Base-by-base conservation (phyloP, 1,140 invertebrate species). In the Aphelinus certus region DNA sequence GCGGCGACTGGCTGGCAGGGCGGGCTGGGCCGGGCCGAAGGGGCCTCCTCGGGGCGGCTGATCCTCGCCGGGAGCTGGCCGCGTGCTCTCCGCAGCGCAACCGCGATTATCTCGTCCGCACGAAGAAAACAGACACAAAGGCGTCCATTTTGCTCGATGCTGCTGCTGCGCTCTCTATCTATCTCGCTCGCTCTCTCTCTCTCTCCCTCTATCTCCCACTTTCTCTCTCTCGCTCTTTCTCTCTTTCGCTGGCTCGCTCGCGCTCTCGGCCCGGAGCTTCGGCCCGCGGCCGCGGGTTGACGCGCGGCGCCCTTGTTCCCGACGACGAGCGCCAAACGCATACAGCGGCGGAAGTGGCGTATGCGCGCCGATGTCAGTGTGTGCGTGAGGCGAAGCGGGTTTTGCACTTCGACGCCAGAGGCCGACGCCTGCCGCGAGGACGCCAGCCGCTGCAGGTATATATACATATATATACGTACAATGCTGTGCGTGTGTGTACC, bases 61-160 rank as follows among this genome's bases (percentile, higher is more conserved):
- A 26, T 26, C 26, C 26, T 10, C 70, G 42, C 48, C 42, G 49
- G 57, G 42, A n/a, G 53, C 53, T 57, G 26, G 62, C 51, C 48
- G 45, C 10, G 45, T 55, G 71, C 71, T 53, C 53, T 45, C 61
- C 47, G 45, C 60, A n/a, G 57, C 57, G 68, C 47, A 47, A 42
- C 43, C 45, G 60, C 48, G 61, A 75, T 67, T 76, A 76, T 76
- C 71, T 76, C 61, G 63, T 57, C 5, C 56, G 45, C 60, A 63
- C 56, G 63, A 71, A 72, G 69, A 76, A 88, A 88, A 88, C 86
- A 87, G 87, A 87, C 83, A 88, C 86, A 87, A 88, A 88, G 85
- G 86, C 87, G 87, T 88, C 87, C 87, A 88, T 88, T 88, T 88
- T 88, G 85, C 83, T 87, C 82, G 82, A 76, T 46, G 57, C 78